Evolutionary conservation across 2,888 invertebrate genomes (phyloP), one percentile per base, ranked within the genome.

Genomic region (Acrobasis consociella): DNA sequence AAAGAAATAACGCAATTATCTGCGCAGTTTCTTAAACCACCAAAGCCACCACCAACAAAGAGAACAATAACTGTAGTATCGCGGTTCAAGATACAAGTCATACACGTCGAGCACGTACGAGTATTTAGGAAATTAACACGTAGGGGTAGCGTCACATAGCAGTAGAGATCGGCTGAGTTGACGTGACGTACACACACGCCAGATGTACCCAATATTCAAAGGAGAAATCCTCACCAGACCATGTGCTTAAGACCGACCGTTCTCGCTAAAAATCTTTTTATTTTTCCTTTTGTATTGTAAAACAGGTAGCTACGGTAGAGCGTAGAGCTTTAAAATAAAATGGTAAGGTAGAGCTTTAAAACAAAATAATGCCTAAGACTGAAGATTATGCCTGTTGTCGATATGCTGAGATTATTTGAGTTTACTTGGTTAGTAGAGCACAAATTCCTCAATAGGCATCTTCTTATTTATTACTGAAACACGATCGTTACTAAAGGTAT

Each of bases 51-150:
- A n/a, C n/a, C n/a, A n/a, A n/a, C 52, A 52, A 52, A 52, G 31
- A 31, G 46, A 46, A 46, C 22, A 52, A 52, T 37, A 52, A 31
- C 9, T 8, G 53, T 38, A 38, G 37, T 53, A 11, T 53, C 37
- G 31, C 37, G 13, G 38, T 38, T 37, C 15, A 38, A 53, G 31
- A 53, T 37, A 13, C 10, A 13, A 10, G 10, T 16, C 39, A 11
- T 9, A 46, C 31, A 49, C 49, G 49, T 58, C 22, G 46, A 42
- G 13, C 58, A 58, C 49, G 58, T 22, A 16, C 8, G 11, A 22
- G 13, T 22, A 58, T 58, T 46, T 46, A 46, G 16, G 37, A 62
- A 55, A 59, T 49, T 63, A 62, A 60, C 63, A 65, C 60, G 46
- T n/a, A 46, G 46, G 46, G 2, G 22, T 13, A 46, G 2, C 13